Evolutionary conservation across 2,888 invertebrate species (phyloP), one percentile per base, ranked within the genome.

Genomic region (Notocelia uddmanniana): DNA sequence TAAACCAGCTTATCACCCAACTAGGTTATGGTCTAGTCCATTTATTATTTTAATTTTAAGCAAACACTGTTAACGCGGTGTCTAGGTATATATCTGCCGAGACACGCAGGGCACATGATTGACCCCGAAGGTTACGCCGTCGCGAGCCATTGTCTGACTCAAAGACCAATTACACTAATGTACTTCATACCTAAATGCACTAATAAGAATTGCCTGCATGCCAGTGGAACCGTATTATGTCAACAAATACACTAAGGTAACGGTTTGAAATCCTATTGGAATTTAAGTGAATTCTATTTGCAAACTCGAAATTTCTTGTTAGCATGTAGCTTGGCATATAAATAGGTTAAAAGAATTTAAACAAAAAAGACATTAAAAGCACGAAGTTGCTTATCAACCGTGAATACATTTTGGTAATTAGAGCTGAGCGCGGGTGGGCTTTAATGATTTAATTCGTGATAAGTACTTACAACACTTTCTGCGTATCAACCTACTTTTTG

Each of bases 341-440:
- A n/a, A 26, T 15, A 26, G 26, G 26, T 55, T 26, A 0, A 26
- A 21, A 15, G 26, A 26, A 34, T 19, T 50, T 9, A 31, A 50
- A 19, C 18, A 34, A 50, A 50, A 31, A 50, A 19, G 48, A 0
- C 45, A 45, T 45, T 37, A n/a, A 41, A 41, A 41, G 6, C 0
- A 15, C 15, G 5, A 45, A 45, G n/a, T 26, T n/a, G 9, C 52
- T 54, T 54, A 64, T 64, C 52, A 50, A 15, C 52, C 21, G 52
- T 37, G 37, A 64, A 54, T 64, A 52, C 21, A 37, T 54, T 52
- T 68, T 50, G 48, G 23, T 67, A 74, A 69, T 66, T 77, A 72
- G 76, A 69, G 57, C 34, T 78, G 86, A 89, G 90, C 90, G 90
- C 90, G 89, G 90, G 90, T 88, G 91, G 91, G 90, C 91, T 87